phyloP scores from a whole-genome alignment of 2,113 vertebrate genomes.

The Seriola dumerili region DNA sequence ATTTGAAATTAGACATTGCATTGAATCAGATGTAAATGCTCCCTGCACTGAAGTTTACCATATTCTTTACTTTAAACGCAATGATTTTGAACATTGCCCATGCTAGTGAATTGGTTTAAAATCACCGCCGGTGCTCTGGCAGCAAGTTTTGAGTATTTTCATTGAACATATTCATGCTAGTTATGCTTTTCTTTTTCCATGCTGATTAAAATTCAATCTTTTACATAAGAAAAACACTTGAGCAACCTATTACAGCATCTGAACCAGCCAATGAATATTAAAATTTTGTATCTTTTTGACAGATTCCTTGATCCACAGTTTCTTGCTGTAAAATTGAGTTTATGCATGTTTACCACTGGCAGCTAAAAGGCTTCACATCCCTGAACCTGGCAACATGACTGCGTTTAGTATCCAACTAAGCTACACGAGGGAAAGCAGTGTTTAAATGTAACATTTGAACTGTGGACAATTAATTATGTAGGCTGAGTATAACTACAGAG shows the following conservation, averaged over 20 bases:
- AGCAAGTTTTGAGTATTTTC: not conserved
- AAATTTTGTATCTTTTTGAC: not conserved
- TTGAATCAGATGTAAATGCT: too few species aligned
- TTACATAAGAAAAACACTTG: not conserved
- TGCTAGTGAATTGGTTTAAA: too few species aligned
- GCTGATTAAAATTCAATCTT: not conserved
- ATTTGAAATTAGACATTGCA: too few species aligned
- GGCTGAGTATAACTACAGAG: conserved; percentile 9
- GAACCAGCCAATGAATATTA: conserved; percentile 3
- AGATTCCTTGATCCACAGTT: not conserved
- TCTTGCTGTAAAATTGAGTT: not conserved
- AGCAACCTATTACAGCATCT: not conserved
- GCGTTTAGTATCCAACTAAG: not conserved
- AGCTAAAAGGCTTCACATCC: conserved; percentile 7
- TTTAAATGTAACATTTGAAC: conserved; percentile 44
- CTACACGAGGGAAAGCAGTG: conserved; percentile 1
- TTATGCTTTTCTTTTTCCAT: not conserved
- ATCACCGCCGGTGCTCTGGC: not conserved
- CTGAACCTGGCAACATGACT: not conserved
- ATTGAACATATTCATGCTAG: not conserved
- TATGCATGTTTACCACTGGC: not conserved
- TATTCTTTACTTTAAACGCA: too few species aligned
- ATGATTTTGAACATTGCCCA: too few species aligned
- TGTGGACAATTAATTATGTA: conserved; percentile 50
- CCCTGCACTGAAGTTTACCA: too few species aligned